Evolutionary conservation across 1,140 invertebrate genomes (phyloP).

Genomic region (Elymnias hypermnestra): DNA sequence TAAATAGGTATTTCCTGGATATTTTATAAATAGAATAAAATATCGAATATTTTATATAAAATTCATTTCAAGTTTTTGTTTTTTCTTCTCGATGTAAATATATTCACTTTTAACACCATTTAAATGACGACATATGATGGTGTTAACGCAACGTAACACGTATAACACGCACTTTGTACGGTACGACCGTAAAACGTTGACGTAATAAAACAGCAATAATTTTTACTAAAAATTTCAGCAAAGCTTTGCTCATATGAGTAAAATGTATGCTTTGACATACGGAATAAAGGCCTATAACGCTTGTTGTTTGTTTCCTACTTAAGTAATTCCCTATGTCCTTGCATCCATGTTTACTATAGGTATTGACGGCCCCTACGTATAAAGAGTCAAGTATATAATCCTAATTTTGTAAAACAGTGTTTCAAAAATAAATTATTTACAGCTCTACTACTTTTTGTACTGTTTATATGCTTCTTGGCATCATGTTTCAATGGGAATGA

Average conservation of each 20-base stretch:
- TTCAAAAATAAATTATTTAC: too few relatives aligned
- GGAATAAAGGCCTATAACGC: constrained; percentile 16
- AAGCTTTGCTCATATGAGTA: constrained; percentile 31
- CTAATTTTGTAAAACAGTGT: too few relatives aligned
- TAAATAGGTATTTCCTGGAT: too few relatives aligned
- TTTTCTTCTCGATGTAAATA: too few relatives aligned
- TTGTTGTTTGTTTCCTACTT: neutral
- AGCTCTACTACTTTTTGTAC: too few relatives aligned
- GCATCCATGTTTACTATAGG: constrained; percentile 31
- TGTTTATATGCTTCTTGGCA: too few relatives aligned
- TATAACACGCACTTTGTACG: constrained; percentile 7
- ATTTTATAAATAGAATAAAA: neutral
- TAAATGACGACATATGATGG: neutral
- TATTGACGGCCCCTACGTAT: too few relatives aligned
- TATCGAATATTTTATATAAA: too few relatives aligned
- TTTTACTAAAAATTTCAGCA: constrained; percentile 28
- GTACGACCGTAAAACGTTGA: constrained; percentile 15
- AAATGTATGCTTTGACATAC: constrained; percentile 32
- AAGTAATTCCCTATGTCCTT: constrained; percentile 25
- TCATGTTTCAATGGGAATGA: too few relatives aligned
- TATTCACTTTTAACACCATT: neutral
- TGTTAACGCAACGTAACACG: neutral
- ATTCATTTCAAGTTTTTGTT: too few relatives aligned
- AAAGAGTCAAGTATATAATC: too few relatives aligned
- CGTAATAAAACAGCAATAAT: constrained; percentile 28